Conservation (phyloP, 2,888 invertebrate species). For the Chrysina gloriosa region DNA sequence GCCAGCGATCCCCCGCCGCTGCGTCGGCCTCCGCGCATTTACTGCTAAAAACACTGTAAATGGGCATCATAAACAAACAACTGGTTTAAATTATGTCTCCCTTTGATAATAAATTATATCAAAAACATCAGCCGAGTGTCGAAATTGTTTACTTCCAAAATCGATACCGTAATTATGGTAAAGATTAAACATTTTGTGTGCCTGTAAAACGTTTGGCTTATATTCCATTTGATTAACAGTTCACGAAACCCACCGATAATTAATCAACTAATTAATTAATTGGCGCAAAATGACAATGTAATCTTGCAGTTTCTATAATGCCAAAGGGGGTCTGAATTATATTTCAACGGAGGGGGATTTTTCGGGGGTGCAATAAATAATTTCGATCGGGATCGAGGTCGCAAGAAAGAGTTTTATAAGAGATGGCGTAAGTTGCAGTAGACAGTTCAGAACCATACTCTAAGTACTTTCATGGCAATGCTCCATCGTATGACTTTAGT, state of each 20-base stretch:
- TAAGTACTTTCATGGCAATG: no score
- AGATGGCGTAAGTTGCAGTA: no score
- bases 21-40: background rate
- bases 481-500: no score
- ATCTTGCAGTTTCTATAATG: no score
- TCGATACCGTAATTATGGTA: constrained; percentile 10
- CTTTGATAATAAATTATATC: constrained; percentile 22
- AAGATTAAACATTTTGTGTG: background rate
- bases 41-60: background rate
- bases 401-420: no score
- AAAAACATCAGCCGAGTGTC: constrained; percentile 12
- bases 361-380: no score
- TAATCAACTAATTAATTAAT: background rate
- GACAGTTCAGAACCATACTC: no score
- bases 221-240: constrained; percentile 7
- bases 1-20: background rate
- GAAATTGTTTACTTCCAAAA: constrained; percentile 2
- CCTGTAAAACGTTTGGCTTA: constrained; percentile 7
- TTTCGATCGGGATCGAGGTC: no score
- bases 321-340: no score
- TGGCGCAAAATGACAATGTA: background rate
- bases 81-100: background rate
- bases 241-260: background rate
- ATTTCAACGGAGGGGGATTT: no score
- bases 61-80: background rate